These are phyloP conservation scores for Caiman crocodilus DNA, from an alignment of 2,797 vertebrate species.

Conservation along the genomic window DNA sequence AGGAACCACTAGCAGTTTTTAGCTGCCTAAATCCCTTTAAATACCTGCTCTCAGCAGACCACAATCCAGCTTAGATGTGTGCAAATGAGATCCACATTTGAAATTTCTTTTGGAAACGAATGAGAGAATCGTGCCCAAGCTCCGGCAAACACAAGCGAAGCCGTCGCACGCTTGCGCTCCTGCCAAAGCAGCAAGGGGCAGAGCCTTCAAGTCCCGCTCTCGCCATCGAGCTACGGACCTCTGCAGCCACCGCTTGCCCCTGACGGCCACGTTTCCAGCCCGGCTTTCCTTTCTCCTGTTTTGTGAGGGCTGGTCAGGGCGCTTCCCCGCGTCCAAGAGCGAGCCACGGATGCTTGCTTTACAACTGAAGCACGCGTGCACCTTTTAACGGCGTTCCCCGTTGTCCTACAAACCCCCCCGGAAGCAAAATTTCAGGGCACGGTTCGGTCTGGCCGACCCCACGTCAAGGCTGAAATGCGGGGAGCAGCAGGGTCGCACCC, in stretches of 20 bases:
- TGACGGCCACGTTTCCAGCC: not conserved
- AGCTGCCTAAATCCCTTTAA: too few species aligned
- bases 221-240: not conserved
- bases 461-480: not conserved
- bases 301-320: too few species aligned
- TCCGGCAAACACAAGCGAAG: constrained; percentile 3
- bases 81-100: not conserved
- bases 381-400: not conserved
- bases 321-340: too few species aligned
- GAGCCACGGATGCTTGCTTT: too few species aligned
- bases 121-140: not conserved
- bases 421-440: not conserved
- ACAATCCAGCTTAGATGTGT: not conserved
- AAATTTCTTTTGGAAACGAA: not conserved
- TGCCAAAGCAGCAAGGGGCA: not conserved
- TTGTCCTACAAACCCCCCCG: fast-evolving
- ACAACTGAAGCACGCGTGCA: not conserved
- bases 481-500: not conserved
- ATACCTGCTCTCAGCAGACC: too few species aligned
- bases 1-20: too few species aligned
- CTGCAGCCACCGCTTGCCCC: not conserved
- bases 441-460: not conserved
- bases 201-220: not conserved
- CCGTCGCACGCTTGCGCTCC: fast-evolving
- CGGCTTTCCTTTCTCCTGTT: too few species aligned